These are phyloP conservation scores for Thymelicus lineola DNA, from an alignment of 2,888 invertebrate species.

Conservation along the genomic window DNA sequence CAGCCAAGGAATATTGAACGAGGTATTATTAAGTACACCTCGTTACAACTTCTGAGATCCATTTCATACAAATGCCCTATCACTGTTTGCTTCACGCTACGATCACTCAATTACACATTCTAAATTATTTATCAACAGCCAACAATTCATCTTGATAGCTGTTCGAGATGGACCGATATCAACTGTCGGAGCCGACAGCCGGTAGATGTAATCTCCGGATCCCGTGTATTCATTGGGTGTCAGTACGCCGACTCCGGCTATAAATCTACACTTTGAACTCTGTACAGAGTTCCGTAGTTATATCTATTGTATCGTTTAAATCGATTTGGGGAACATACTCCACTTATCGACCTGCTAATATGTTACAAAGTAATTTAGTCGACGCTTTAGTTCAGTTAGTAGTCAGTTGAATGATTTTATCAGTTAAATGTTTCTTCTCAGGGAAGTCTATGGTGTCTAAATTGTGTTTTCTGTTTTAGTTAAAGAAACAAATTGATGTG, in stretches of 20 bases:
- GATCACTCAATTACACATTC: constrained; percentile 7
- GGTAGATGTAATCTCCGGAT: constrained; percentile 19
- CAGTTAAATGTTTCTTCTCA: no score
- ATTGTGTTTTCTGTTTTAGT: no score
- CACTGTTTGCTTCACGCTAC: not conserved
- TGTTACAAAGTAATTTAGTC: no score
- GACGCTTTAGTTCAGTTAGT: no score
- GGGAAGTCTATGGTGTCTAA: no score
- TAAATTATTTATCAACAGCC: constrained; percentile 24
- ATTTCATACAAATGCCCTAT: constrained; percentile 1
- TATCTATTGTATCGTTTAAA: not conserved
- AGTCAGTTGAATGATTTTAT: no score
- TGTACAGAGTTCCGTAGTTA: constrained; percentile 11
- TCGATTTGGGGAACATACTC: no score
- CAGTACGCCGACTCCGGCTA: constrained; percentile 9
- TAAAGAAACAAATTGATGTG: no score
- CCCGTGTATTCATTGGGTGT: constrained; percentile 22
- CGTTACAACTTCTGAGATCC: no score
- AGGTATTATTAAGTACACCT: no score
- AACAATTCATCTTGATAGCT: constrained; percentile 23
- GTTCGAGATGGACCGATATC: constrained; percentile 21
- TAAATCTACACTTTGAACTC: constrained; percentile 17
- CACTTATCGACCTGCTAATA: no score
- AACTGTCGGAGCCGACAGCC: constrained; percentile 18
- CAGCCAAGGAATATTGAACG: no score